These are phyloP conservation scores for Beris chalybata DNA, from an alignment of 2,888 invertebrate genomes.

Conservation along the genomic window DNA sequence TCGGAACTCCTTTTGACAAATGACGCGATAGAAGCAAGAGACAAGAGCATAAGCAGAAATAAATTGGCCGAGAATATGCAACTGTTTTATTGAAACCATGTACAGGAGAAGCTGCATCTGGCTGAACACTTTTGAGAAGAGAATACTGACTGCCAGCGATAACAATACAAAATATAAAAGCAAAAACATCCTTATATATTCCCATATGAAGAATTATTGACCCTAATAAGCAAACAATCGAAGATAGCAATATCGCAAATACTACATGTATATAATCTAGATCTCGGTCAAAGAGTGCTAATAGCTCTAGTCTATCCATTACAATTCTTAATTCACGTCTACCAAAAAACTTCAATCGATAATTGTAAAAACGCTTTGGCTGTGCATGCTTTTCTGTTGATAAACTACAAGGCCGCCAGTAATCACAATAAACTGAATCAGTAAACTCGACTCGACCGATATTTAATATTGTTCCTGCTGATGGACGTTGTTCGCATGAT, in stretches of 20 bases:
- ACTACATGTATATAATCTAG: conserved; percentile 72
- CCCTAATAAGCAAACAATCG: conserved; percentile 83
- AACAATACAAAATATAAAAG: conserved; percentile 95
- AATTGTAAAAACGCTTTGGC: conserved; percentile 55
- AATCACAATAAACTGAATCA: conserved; percentile 52
- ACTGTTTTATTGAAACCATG: conserved; percentile 97
- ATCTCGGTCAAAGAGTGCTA: conserved; percentile 93
- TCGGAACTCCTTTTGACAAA: conserved; percentile 44
- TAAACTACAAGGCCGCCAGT: conserved; percentile 51
- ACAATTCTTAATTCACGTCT: conserved; percentile 68
- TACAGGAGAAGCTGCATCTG: conserved; percentile 97
- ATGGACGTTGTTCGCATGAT: conserved; percentile 27
- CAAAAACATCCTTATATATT: conserved; percentile 89
- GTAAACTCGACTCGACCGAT: conserved; percentile 48
- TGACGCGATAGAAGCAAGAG: conserved; percentile 59
- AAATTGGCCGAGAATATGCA: conserved; percentile 90
- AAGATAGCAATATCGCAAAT: conserved; percentile 79
- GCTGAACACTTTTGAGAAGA: conserved; percentile 95
- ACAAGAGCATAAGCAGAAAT: conserved; percentile 81
- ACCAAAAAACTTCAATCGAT: conserved; percentile 52
- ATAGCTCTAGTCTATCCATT: conserved; percentile 88
- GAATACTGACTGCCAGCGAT: conserved; percentile 98
- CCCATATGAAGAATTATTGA: conserved; percentile 78
- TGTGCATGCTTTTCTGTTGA: conserved; percentile 50
- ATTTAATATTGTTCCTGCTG: conserved; percentile 46